A percentile compares a stretch with the other conserved stretches of the same genome.
These are phyloP conservation scores for Netelia melanura DNA, from an alignment of 2,888 invertebrate species.

Conservation along the genomic window DNA sequence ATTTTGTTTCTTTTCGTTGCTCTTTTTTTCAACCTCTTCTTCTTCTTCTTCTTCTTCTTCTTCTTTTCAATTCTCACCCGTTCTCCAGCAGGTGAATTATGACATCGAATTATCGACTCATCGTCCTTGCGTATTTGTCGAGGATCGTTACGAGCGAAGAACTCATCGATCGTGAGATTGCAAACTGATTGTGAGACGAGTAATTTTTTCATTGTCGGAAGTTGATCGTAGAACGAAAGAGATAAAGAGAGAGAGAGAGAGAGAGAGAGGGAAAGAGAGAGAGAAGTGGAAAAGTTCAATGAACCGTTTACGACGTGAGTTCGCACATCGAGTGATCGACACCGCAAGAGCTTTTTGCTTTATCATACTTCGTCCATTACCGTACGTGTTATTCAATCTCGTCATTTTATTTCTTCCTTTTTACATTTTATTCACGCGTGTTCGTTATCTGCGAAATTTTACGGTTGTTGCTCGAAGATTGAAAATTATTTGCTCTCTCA, in stretches of 20 bases:
- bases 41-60: conserved; percentile 5
- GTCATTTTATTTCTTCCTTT: background rate
- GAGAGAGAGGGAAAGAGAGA: conserved; percentile 4
- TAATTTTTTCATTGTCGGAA: conserved; percentile 49
- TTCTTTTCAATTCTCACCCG: too few relatives aligned
- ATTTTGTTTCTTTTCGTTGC: background rate
- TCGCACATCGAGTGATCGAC: conserved; percentile 35
- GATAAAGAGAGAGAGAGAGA: background rate
- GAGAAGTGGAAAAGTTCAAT: conserved; percentile 46
- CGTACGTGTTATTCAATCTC: background rate
- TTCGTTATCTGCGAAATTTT: too few relatives aligned
- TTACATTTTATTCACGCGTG: background rate
- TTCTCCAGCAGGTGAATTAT: background rate
- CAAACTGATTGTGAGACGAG: conserved; percentile 11
- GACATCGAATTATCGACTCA: conserved; percentile 8
- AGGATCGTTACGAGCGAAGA: background rate
- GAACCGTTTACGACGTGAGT: conserved; percentile 46
- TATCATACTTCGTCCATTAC: background rate
- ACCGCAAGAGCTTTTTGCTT: conserved; percentile 18
- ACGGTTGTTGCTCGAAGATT: too few relatives aligned
- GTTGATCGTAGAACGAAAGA: background rate
- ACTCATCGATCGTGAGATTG: conserved; percentile 42
- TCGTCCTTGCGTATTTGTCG: conserved; percentile 28
- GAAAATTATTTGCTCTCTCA: too few relatives aligned
- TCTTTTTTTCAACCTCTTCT: background rate